These are phyloP conservation scores for Wiebesia pumilae DNA, from an alignment of 1,140 invertebrate species.

Conservation along the genomic window DNA sequence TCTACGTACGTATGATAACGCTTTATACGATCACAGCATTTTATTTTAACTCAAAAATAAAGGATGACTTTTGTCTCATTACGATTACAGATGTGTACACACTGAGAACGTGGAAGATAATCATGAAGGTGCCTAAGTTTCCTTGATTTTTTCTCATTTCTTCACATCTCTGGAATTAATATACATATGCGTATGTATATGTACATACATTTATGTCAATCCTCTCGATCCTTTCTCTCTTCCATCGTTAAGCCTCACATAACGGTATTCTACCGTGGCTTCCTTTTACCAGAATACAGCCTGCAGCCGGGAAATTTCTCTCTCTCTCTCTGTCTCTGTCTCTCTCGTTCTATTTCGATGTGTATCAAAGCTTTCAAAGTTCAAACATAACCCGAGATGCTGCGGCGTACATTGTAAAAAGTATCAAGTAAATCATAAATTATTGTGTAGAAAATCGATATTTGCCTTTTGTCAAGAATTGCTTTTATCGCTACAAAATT, in stretches of 20 bases:
- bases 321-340: not conserved
- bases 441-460: not conserved
- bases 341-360: too few species aligned
- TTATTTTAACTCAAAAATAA: not conserved
- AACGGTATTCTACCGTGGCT: not conserved
- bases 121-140: not conserved
- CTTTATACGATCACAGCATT: not conserved
- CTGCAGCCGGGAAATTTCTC: not conserved
- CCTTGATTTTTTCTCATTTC: not conserved
- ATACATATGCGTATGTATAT: not conserved
- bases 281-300: not conserved
- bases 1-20: not conserved
- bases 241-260: not conserved
- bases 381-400: conserved; percentile 16
- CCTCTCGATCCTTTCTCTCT: not conserved
- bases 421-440: not conserved
- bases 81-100: not conserved
- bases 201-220: not conserved
- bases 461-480: not conserved
- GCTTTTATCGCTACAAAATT: not conserved
- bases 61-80: not conserved
- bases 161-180: not conserved
- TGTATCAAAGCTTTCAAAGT: not conserved
- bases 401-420: not conserved
- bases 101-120: not conserved